These are phyloP conservation scores for Helicoverpa zea DNA, from an alignment of 1,140 invertebrate species.

Conservation along the genomic window DNA sequence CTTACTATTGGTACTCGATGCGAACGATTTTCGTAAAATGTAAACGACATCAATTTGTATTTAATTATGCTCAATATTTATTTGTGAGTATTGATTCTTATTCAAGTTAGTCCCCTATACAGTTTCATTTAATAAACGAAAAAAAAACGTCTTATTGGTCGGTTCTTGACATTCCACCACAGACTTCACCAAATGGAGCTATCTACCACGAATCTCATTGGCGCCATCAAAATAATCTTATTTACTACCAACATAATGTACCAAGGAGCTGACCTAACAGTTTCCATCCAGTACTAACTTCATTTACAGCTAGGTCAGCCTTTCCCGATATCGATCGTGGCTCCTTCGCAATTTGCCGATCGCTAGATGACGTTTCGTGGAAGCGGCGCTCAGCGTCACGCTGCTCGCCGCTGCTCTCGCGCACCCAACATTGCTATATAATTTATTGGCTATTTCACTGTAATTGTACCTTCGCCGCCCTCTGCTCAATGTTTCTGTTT, in stretches of 20 bases:
- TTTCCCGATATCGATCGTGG: conserved; percentile 72
- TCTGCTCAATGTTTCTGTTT: conserved; percentile 71
- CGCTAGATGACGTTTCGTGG: conserved; percentile 77
- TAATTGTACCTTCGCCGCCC: conserved; percentile 78
- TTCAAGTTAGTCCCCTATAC: no score
- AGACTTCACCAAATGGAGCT: no score
- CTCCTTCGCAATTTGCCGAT: conserved; percentile 73
- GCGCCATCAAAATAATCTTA: no score
- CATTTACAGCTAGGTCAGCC: conserved; percentile 40
- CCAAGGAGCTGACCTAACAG: not conserved
- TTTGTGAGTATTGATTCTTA: no score
- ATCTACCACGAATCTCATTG: no score
- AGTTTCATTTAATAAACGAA: no score
- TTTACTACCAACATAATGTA: no score
- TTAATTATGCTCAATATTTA: no score
- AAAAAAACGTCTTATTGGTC: no score
- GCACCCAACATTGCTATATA: conserved; percentile 68
- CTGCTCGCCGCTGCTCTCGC: conserved; percentile 73
- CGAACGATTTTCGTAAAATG: not conserved
- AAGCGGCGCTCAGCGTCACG: conserved; percentile 72
- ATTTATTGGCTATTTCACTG: conserved; percentile 81
- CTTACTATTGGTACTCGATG: not conserved
- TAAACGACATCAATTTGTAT: no score
- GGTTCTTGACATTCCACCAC: no score
- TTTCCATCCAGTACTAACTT: not conserved